Conservation (phyloP, 2,113 vertebrate genomes). For the Euleptes europaea region DNA sequence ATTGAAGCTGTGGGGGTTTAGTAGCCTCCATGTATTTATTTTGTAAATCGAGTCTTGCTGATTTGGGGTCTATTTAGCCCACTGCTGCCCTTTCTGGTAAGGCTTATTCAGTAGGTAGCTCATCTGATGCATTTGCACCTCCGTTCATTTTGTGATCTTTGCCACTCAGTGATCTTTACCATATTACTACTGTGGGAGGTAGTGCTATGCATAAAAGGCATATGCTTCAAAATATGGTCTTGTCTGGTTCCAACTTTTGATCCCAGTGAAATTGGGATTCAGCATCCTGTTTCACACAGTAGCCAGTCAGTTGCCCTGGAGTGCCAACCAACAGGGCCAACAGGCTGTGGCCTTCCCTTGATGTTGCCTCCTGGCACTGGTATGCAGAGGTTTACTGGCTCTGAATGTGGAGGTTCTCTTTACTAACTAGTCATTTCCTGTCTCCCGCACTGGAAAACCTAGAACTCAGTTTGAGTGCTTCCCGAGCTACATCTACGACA, state of each 20-base stretch:
- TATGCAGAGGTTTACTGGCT: too few relatives aligned
- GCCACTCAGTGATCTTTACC: not conserved
- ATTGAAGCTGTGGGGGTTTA: not conserved
- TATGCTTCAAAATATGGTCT: not conserved
- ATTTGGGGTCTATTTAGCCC: not conserved
- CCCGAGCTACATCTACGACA: too few relatives aligned
- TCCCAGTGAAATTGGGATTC: not conserved
- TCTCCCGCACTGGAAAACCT: too few relatives aligned
- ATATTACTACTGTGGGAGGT: not conserved
- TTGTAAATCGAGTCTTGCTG: not conserved
- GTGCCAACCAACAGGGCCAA: too few relatives aligned
- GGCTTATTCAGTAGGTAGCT: not conserved
- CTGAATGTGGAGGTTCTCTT: too few relatives aligned
- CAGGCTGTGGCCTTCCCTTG: too few relatives aligned
- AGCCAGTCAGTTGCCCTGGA: too few relatives aligned
- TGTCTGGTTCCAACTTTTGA: not conserved
- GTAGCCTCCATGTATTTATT: not conserved
- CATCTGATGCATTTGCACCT: not conserved
- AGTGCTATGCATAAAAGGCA: not conserved
- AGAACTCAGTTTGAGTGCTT: too few relatives aligned
- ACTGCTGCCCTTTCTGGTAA: not conserved
- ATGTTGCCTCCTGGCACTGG: too few relatives aligned
- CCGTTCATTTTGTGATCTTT: not conserved
- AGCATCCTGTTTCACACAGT: too few relatives aligned
- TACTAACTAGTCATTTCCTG: too few relatives aligned